Conservation (phyloP, 2,888 invertebrate genomes). For the Epinotia demarniana region DNA sequence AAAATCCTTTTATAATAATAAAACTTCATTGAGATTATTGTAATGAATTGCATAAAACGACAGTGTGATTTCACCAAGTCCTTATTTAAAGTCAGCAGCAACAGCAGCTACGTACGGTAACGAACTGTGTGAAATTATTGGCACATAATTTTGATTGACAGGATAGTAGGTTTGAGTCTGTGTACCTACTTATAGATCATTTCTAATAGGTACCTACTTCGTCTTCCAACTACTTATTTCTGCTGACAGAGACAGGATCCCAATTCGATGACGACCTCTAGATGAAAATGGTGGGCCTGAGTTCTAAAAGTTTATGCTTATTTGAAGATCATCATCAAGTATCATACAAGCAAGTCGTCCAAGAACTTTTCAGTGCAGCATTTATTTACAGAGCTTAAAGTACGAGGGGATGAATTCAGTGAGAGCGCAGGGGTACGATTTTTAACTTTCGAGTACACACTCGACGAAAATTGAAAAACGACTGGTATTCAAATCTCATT, state of each 20-base stretch:
- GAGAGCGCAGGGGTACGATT: background rate
- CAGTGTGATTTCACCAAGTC: background rate
- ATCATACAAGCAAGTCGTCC: background rate
- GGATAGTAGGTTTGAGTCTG: no score
- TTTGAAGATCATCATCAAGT: background rate
- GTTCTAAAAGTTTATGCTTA: background rate
- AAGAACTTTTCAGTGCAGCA: background rate
- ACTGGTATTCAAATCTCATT: no score
- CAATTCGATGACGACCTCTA: background rate
- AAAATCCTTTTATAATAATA: no score
- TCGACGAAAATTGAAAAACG: no score
- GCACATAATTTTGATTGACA: no score
- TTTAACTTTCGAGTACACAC: no score
- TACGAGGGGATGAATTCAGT: background rate
- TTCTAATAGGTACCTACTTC: background rate
- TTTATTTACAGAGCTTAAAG: slow-evolving; percentile 7
- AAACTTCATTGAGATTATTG: background rate
- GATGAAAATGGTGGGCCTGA: background rate
- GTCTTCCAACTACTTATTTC: background rate
- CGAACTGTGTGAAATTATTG: no score
- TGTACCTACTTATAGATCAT: background rate
- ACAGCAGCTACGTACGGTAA: no score
- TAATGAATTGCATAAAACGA: background rate
- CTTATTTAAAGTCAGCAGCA: no score
- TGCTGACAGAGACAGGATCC: background rate